Percentiles rank a stretch among this genome's conserved stretches.
Evolutionary conservation across 2,113 vertebrate genomes (phyloP).

Genomic region (Megaleporinus macrocephalus): DNA sequence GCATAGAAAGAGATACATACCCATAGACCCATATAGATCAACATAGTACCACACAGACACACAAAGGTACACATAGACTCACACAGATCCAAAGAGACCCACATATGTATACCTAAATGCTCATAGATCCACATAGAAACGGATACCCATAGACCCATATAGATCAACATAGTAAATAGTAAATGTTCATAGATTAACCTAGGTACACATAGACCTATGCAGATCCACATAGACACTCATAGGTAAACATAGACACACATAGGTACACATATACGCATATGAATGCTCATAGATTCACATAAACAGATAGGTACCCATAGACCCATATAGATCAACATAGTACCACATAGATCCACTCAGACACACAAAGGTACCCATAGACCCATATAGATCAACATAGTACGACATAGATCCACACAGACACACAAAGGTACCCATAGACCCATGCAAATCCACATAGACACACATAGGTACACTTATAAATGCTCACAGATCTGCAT

Average conservation of each 20-base stretch:
- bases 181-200: too few relatives aligned
- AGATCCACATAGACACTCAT: too few relatives aligned
- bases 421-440: background rate
- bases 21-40: background rate
- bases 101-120: too few relatives aligned
- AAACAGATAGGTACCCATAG: too few relatives aligned
- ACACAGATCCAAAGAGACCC: too few relatives aligned
- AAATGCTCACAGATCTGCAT: background rate
- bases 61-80: too few relatives aligned
- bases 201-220: too few relatives aligned
- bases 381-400: background rate
- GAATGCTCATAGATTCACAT: background rate
- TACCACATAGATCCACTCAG: background rate
- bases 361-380: background rate
- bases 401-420: background rate
- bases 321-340: background rate
- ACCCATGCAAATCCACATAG: background rate
- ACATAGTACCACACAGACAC: constrained; percentile 8
- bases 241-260: background rate
- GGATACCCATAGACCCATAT: too few relatives aligned
- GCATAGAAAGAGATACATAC: too few relatives aligned
- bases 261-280: background rate
- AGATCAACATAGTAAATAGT: too few relatives aligned
- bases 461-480: background rate
- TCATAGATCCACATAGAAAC: too few relatives aligned